Evolutionary conservation across 2,797 vertebrate species (phyloP).

Genomic region (Liparis tanakae): DNA sequence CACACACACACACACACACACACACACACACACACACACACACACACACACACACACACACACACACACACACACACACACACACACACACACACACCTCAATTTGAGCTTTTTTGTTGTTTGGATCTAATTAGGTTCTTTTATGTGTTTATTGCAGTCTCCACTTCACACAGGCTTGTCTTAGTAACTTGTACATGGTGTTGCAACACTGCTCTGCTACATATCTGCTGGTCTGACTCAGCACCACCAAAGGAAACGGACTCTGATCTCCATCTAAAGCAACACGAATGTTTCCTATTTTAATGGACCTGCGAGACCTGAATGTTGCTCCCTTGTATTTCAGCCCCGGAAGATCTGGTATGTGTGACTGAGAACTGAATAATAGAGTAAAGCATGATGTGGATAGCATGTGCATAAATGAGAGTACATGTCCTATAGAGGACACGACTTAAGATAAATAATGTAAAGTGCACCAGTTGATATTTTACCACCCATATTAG

Average conservation of each 20-base stretch:
- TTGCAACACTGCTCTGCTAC: conserved; percentile 13
- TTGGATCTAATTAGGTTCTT: background rate
- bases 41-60: conserved; percentile 1
- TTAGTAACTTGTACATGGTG: background rate
- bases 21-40: conserved; percentile 1
- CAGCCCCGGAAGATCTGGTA: conserved; percentile 6
- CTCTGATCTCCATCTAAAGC: conserved; percentile 29
- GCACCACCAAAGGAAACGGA: conserved; percentile 60
- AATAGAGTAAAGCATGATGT: background rate
- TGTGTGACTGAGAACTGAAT: conserved; percentile 6
- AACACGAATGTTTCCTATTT: conserved; percentile 64
- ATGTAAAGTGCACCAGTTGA: background rate
- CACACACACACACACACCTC: background rate
- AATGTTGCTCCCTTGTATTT: conserved; percentile 36
- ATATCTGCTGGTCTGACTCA: conserved; percentile 65
- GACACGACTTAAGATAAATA: conserved; percentile 1
- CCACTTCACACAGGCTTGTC: background rate
- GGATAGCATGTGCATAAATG: conserved; percentile 1
- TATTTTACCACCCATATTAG: background rate
- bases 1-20: conserved; percentile 1
- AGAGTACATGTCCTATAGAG: background rate
- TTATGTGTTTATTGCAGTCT: background rate
- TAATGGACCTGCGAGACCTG: conserved; percentile 11
- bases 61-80: background rate
- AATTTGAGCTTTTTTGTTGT: background rate